Percentiles rank a stretch among this genome's conserved stretches.
phyloP scores from a whole-genome alignment of 2,888 invertebrate species.

The Podabrus alpinus region DNA sequence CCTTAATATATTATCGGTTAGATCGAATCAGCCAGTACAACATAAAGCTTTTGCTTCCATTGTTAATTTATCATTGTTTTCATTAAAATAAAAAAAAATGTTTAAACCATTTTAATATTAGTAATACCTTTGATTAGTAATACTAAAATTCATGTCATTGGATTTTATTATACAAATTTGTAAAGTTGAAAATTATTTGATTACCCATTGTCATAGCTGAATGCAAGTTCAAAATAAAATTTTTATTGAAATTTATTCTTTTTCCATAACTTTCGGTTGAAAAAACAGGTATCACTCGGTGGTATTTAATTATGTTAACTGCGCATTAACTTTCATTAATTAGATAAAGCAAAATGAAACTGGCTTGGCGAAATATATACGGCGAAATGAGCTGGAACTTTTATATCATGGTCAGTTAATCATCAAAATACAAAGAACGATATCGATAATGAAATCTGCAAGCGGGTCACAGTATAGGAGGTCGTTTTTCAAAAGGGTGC shows the following conservation, averaged over 20 bases:
- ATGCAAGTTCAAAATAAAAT: background rate
- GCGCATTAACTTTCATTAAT: conserved; percentile 22
- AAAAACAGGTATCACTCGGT: background rate
- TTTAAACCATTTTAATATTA: background rate
- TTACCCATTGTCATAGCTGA: background rate
- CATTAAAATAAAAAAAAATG: background rate
- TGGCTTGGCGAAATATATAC: conserved; percentile 16
- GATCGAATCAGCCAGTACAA: background rate
- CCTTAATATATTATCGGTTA: background rate
- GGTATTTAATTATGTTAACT: background rate
- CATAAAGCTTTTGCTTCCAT: background rate
- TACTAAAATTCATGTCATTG: background rate
- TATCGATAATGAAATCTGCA: conserved; percentile 45
- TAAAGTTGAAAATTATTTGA: background rate
- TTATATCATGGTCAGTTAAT: conserved; percentile 36
- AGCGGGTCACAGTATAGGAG: conserved; percentile 30
- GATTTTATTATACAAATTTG: background rate
- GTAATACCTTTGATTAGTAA: too few relatives aligned
- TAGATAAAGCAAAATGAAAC: conserved; percentile 19
- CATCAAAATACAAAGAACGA: conserved; percentile 41
- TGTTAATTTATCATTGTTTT: background rate
- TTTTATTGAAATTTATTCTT: background rate
- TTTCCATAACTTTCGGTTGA: background rate
- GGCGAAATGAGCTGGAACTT: conserved; percentile 29
- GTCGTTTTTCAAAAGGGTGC: conserved; percentile 41